These are phyloP conservation scores for Parauchenoglanis punctatus DNA, from an alignment of 2,797 vertebrate genomes.

Conservation along the genomic window DNA sequence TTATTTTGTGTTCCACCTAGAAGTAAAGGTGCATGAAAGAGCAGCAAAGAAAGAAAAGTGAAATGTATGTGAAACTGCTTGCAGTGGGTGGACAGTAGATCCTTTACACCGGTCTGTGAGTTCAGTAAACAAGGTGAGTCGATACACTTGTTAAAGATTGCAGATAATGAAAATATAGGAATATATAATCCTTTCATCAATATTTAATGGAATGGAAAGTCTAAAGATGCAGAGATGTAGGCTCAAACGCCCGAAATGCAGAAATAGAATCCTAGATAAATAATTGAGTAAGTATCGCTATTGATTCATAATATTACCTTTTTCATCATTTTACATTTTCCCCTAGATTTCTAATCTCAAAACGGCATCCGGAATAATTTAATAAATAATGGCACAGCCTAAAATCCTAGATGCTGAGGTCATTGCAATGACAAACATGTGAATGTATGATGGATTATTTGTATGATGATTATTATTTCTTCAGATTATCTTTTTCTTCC, in stretches of 20 bases:
- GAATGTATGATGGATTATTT: slow-evolving; percentile 13
- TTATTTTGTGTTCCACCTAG: background rate
- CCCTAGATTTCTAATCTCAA: slow-evolving; percentile 25
- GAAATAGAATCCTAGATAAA: slow-evolving; percentile 58
- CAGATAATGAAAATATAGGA: slow-evolving; percentile 62
- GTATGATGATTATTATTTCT: slow-evolving; percentile 8
- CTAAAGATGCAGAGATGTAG: slow-evolving; percentile 47
- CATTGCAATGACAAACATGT: slow-evolving; percentile 17
- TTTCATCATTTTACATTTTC: slow-evolving; percentile 27
- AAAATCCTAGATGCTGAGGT: slow-evolving; percentile 29
- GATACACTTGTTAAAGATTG: slow-evolving; percentile 62
- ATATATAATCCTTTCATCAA: slow-evolving; percentile 56
- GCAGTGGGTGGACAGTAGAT: slow-evolving; percentile 35
- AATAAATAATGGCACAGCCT: background rate
- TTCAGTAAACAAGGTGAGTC: slow-evolving; percentile 45
- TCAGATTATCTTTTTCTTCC: slow-evolving; percentile 8
- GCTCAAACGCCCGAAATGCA: slow-evolving; percentile 48
- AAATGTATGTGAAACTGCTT: background rate
- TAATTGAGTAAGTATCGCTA: slow-evolving; percentile 55
- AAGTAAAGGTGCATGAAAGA: background rate
- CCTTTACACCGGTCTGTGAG: background rate
- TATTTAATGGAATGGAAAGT: slow-evolving; percentile 57
- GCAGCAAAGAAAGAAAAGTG: too few species aligned
- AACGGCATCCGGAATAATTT: slow-evolving; percentile 3
- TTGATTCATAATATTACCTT: slow-evolving; percentile 53